Conservation (phyloP, 2,888 invertebrate genomes). For the Tribolium freemani region DNA sequence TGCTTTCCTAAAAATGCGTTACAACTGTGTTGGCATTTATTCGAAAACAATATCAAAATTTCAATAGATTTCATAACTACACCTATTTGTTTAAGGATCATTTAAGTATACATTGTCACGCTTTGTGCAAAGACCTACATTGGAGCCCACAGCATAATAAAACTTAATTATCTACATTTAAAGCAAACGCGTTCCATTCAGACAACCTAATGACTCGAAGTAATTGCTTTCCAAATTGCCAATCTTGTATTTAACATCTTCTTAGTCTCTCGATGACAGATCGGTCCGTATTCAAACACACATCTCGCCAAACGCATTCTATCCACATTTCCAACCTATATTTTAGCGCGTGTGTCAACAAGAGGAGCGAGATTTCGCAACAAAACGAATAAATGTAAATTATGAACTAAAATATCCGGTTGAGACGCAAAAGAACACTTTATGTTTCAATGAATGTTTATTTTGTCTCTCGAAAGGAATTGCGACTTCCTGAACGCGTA, state of each 20-base stretch:
- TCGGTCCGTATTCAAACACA: slow-evolving; percentile 4
- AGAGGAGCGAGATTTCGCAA: slow-evolving; percentile 17
- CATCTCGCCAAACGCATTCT: neutral
- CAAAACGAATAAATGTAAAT: slow-evolving; percentile 6
- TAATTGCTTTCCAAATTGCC: slow-evolving; percentile 18
- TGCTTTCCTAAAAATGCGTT: no score
- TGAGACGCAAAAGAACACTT: slow-evolving; percentile 3
- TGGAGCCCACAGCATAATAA: neutral
- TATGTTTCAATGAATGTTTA: slow-evolving; percentile 19
- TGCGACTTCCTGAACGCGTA: neutral
- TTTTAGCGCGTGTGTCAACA: slow-evolving; percentile 20
- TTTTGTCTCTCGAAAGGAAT: neutral
- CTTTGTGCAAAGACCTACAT: neutral
- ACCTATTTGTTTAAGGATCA: no score
- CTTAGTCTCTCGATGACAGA: slow-evolving; percentile 13
- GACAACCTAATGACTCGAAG: slow-evolving; percentile 10
- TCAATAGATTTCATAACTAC: no score
- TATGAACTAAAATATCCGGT: slow-evolving; percentile 30
- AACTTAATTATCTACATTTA: slow-evolving; percentile 1
- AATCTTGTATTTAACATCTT: slow-evolving; percentile 20
- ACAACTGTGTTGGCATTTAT: no score
- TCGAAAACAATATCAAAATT: no score
- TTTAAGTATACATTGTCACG: neutral
- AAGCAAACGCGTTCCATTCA: neutral
- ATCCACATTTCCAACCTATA: neutral